Evolutionary conservation across 2,888 invertebrate genomes (phyloP), one percentile per base, ranked within the genome.

Genomic region (Onchidella celtica): DNA sequence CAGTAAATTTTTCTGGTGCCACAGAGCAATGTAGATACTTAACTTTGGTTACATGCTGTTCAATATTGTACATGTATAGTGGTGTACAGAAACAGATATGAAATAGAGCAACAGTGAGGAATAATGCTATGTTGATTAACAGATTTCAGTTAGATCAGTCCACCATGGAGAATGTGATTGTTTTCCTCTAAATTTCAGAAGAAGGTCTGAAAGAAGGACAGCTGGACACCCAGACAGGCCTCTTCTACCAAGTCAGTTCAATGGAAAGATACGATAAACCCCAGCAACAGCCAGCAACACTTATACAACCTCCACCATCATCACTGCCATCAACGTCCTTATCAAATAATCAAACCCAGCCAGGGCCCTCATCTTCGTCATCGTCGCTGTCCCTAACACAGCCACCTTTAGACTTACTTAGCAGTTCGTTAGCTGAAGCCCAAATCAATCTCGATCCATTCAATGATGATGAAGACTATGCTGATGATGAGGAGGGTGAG

Each of bases 371-470:
- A 27, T 61, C 76, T 21, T 69, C 79, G 4, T 36, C 61, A 6
- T 36, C 76, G 4, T 29, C 72, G n/a, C 47, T 65, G 36, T 55
- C 78, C 32, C 27, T 66, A 32, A 27, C 21, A n/a, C 79, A 69
- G 32, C 79, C 83, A 21, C 83, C 83, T 11, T 27, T 84, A 82
- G 91, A 91, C 78, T 82, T 91, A 32, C 82, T 92, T 14, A 90
- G 90, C 75, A 91, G 90, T 78, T 92, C 92, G 1, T 85, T 92
- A 61, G 90, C 89, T 32, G 88, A 92, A 79, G 92, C 92, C 4
- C 90, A 92, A 81, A 91, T 92, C 76, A 90, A 92, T 84, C 87
- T 92, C 66, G 91, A 91, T 81, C 88, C 91, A 0, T 92, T 90
- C 72, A 88, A 89, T 66, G 68, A 77, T 11, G 38, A 69, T 36